Conservation (phyloP, 2,888 invertebrate species). For the Aporophyla lueneburgensis region DNA sequence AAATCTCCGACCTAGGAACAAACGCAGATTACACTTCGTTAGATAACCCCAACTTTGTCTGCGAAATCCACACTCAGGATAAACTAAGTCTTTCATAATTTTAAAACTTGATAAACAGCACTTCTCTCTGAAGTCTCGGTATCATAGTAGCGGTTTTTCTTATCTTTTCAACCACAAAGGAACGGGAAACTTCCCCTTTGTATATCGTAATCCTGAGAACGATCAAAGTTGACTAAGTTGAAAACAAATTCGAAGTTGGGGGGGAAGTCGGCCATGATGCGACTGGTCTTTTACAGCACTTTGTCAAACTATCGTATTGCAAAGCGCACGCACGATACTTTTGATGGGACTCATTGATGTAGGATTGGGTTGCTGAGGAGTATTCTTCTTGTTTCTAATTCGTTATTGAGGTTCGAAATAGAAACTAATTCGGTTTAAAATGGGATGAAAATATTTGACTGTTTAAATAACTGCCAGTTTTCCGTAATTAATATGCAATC, state of each 20-base stretch:
- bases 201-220: constrained; percentile 67
- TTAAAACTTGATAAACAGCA: constrained; percentile 65
- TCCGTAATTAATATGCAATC: not conserved
- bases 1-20: constrained; percentile 2
- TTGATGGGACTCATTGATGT: constrained; percentile 32
- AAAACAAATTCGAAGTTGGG: constrained; percentile 70
- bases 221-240: constrained; percentile 70
- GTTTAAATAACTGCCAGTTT: not conserved
- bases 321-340: constrained; percentile 46
- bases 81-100: constrained; percentile 52
- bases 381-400: constrained; percentile 23
- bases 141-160: constrained; percentile 65
- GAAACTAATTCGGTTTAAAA: not conserved
- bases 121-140: constrained; percentile 47
- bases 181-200: constrained; percentile 62
- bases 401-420: not conserved
- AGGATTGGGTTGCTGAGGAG: constrained; percentile 31
- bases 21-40: constrained; percentile 24
- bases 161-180: constrained; percentile 63
- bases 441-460: not conserved
- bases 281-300: constrained; percentile 60
- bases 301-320: constrained; percentile 62
- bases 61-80: constrained; percentile 32
- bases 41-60: constrained; percentile 39
- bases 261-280: constrained; percentile 62